These are phyloP conservation scores for Trochalopteron elliotii DNA, from an alignment of 2,113 vertebrate species.

Conservation along the genomic window DNA sequence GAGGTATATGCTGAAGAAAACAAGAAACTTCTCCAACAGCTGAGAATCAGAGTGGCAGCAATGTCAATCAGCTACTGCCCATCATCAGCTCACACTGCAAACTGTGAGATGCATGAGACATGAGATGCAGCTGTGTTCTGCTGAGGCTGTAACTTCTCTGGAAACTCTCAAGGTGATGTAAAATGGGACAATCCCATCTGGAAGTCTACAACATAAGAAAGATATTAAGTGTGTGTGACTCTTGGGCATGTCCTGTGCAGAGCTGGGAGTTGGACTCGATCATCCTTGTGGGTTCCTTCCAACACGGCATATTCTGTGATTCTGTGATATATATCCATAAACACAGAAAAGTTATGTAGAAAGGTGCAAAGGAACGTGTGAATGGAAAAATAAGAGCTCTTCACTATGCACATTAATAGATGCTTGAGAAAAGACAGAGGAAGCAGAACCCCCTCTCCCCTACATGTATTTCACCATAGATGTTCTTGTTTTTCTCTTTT, in stretches of 20 bases:
- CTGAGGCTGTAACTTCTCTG: background rate
- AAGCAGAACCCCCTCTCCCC: background rate
- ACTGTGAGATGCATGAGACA: background rate
- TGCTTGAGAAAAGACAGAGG: background rate
- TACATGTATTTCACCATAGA: background rate
- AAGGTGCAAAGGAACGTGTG: background rate
- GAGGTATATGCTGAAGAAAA: background rate
- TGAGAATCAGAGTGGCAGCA: background rate
- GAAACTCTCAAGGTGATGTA: background rate
- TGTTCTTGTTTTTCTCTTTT: background rate
- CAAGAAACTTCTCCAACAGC: background rate
- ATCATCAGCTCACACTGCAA: background rate
- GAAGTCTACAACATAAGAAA: background rate
- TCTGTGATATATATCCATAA: background rate
- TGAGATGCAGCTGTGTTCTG: background rate
- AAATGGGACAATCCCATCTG: background rate
- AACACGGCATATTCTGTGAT: background rate
- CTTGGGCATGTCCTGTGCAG: background rate
- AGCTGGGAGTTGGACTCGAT: accelerated
- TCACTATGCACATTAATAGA: background rate
- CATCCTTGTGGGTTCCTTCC: background rate
- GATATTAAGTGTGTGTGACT: background rate
- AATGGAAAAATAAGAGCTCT: background rate
- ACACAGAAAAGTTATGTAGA: background rate
- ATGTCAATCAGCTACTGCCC: background rate